Percentiles rank a stretch among this genome's conserved stretches.
These are phyloP conservation scores for Anas acuta DNA, from an alignment of 2,797 vertebrate species.

Conservation along the genomic window DNA sequence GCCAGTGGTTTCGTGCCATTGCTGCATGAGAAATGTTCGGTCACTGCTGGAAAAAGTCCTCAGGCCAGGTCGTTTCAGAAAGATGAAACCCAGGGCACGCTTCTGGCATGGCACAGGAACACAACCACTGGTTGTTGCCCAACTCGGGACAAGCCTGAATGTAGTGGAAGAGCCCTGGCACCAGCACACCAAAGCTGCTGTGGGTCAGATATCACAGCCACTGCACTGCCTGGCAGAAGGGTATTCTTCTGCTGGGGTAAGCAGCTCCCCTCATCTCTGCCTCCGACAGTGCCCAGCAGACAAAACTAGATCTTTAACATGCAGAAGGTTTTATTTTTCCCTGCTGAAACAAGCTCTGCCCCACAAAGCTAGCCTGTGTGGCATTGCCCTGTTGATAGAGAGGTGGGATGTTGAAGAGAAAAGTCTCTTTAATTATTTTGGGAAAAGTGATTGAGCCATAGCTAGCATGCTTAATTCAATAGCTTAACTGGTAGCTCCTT, in stretches of 20 bases:
- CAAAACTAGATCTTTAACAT: not conserved
- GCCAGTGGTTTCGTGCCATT: not conserved
- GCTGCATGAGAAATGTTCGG: not conserved
- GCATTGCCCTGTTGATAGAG: not conserved
- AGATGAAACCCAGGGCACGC: not conserved
- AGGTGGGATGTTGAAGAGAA: not conserved
- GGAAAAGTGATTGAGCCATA: not conserved
- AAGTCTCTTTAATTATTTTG: not conserved
- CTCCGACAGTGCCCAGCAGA: not conserved
- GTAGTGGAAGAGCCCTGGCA: accelerated
- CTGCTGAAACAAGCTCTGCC: not conserved
- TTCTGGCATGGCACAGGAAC: not conserved
- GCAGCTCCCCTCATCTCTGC: not conserved
- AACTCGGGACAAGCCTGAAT: not conserved
- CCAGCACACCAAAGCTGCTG: not conserved
- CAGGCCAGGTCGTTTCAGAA: not conserved
- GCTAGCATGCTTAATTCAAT: not conserved
- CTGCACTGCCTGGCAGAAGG: not conserved
- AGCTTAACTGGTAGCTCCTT: not conserved
- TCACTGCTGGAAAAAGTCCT: not conserved
- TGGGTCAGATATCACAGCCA: accelerated
- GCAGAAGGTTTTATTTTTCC: not conserved
- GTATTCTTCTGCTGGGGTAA: not conserved
- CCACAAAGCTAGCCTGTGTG: not conserved
- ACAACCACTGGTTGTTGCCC: not conserved